These are phyloP conservation scores for Nannospalax galili DNA, from an alignment of 2,113 vertebrate genomes.

Conservation along the genomic window DNA sequence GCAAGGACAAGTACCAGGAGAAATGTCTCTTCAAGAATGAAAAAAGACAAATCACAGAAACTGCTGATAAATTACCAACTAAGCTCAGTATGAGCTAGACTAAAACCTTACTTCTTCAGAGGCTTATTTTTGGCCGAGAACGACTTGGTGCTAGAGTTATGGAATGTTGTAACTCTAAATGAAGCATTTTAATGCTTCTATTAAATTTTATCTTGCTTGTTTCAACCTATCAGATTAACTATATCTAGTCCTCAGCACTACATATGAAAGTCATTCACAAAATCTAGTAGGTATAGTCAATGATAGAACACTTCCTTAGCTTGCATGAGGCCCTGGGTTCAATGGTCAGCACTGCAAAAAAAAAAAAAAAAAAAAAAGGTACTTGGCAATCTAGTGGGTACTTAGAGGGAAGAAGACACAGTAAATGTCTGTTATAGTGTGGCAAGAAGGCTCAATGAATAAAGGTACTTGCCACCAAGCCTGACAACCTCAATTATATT, in stretches of 20 bases:
- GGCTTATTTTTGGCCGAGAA: neutral
- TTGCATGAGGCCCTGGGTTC: neutral
- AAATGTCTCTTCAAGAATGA: neutral
- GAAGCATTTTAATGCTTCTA: neutral
- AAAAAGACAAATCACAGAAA: no score
- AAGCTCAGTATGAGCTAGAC: neutral
- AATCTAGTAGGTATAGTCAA: neutral
- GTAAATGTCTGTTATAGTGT: neutral
- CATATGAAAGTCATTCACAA: neutral
- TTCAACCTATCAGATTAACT: neutral
- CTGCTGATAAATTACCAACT: neutral
- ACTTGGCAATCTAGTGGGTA: neutral
- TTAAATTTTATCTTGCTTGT: constrained; percentile 31
- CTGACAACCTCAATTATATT: neutral
- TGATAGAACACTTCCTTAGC: neutral
- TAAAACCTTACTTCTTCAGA: constrained; percentile 43
- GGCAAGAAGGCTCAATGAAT: neutral
- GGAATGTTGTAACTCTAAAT: constrained; percentile 4
- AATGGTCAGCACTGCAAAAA: neutral
- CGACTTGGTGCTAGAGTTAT: neutral
- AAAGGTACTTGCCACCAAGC: neutral
- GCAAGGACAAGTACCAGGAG: neutral
- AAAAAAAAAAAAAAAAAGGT: neutral
- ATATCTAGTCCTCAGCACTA: neutral
- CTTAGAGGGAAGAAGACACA: neutral